Evolutionary conservation across 2,888 invertebrate genomes (phyloP).

Genomic region (Prosapia bicincta): DNA sequence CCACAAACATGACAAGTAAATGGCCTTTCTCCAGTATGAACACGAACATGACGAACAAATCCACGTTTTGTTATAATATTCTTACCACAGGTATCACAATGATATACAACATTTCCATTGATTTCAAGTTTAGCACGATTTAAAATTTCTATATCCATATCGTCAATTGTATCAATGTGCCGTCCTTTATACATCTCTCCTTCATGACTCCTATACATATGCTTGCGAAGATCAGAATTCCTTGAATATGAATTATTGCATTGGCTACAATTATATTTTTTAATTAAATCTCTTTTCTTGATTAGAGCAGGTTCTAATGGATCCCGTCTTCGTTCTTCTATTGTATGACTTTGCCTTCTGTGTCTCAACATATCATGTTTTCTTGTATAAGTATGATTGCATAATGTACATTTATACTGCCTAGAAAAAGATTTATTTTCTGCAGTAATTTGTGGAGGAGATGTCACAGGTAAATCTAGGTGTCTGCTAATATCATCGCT

Average conservation of each 20-base stretch:
- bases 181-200: background rate
- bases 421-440: background rate
- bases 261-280: constrained; percentile 9
- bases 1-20: constrained; percentile 43
- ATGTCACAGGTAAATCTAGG: constrained; percentile 7
- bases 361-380: constrained; percentile 20
- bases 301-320: background rate
- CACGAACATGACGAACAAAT: constrained; percentile 48
- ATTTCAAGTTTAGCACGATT: constrained; percentile 15
- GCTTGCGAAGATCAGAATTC: constrained; percentile 21
- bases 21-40: constrained; percentile 46
- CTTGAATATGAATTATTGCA: constrained; percentile 21
- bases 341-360: constrained; percentile 4
- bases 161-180: background rate
- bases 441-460: background rate
- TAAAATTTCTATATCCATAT: constrained; percentile 4
- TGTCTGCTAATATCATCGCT: constrained; percentile 3
- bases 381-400: constrained; percentile 6
- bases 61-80: constrained; percentile 22
- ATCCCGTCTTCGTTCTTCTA: constrained; percentile 6
- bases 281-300: background rate
- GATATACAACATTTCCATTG: constrained; percentile 21
- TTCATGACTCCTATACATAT: constrained; percentile 17
- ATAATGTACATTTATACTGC: constrained; percentile 9
- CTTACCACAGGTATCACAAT: constrained; percentile 19